Evolutionary conservation across 2,888 invertebrate genomes (phyloP).

Genomic region (Druceiella hillmani): DNA sequence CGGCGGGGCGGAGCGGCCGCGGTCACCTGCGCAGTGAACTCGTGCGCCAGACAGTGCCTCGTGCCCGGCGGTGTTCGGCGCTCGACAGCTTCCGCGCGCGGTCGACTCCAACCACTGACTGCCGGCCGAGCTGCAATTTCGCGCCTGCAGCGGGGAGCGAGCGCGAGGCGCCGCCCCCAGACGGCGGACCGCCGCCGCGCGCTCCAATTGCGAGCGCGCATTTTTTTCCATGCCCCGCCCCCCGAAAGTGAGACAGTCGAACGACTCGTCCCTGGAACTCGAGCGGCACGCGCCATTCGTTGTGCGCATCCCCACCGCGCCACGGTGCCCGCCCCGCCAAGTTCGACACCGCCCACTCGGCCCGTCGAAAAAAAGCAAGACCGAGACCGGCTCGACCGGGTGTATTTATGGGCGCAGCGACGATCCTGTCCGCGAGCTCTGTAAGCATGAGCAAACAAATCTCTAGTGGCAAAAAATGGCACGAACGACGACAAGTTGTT

Average conservation of each 20-base stretch:
- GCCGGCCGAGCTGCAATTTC: conserved; percentile 11
- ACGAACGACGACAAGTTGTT: conserved; percentile 47
- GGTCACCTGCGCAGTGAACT: conserved; percentile 37
- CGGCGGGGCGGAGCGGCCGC: conserved; percentile 39
- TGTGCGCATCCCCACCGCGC: too few species aligned
- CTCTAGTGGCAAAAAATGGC: conserved; percentile 51
- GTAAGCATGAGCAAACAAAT: conserved; percentile 46
- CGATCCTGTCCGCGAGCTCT: conserved; percentile 46
- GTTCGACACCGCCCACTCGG: conserved; percentile 30
- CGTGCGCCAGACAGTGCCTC: conserved; percentile 28
- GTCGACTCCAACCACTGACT: conserved; percentile 38
- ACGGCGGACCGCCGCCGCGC: conserved; percentile 23
- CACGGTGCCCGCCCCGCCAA: conserved; percentile 14
- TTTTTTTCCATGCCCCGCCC: conserved; percentile 30
- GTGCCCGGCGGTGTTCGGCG: conserved; percentile 45
- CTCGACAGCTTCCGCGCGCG: conserved; percentile 34
- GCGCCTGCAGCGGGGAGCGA: conserved; percentile 38
- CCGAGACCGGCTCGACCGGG: conserved; percentile 40
- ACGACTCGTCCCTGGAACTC: too few species aligned
- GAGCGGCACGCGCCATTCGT: too few species aligned
- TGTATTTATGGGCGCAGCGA: conserved; percentile 51
- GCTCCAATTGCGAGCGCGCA: conserved; percentile 28
- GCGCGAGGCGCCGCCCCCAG: conserved; percentile 38
- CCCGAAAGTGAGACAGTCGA: too few species aligned
- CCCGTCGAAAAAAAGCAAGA: conserved; percentile 46